Evolutionary conservation across 2,113 vertebrate species (phyloP), one percentile per base, ranked within the genome.

Genomic region (Morone saxatilis): DNA sequence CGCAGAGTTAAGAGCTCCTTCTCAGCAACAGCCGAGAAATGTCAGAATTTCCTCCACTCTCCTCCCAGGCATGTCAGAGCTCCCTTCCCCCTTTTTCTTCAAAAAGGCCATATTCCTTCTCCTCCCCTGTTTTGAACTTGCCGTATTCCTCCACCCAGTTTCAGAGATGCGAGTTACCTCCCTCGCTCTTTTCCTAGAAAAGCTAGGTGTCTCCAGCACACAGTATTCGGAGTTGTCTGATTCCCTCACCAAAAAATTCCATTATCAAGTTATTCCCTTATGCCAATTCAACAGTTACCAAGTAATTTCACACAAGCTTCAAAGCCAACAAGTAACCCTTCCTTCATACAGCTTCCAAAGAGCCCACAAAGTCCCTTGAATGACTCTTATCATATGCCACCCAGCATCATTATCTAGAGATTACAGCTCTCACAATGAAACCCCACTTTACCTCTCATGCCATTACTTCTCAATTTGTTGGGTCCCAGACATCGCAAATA

Each of bases 31-130:
- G 77, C 78, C 0, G 72, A 83, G 85, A 93, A 90, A 84, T 91
- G 85, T 89, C 90, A 86, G 80, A 85, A 65, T 86, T 91, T 76
- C 76, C 86, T 78, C 77, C 87, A 48, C 78, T 85, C 70, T 86
- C 86, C 83, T 85, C 75, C 76, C 54, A 89, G 81, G 79, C 86
- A 85, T 90, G 90, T 91, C 90, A 90, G 68, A 72, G 59, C 83
- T 80, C 59, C 76, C 66, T 67, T 72, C 76, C 71, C 70, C 70
- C 78, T 7, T 76, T 85, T 85, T 85, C 92, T 92, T 93, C 90
- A 92, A 88, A 91, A 80, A 80, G 25, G 71, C 70, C 81, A 83
- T 54, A 86, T 84, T 84, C 62, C 67, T 76, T 89, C 86, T 88
- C 84, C 85, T 84, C 83, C 88, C 90, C 73, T 78, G 77, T 78